Evolutionary conservation across 2,113 vertebrate species (phyloP).

Genomic region (Pseudorhombus dupliciocellatus): DNA sequence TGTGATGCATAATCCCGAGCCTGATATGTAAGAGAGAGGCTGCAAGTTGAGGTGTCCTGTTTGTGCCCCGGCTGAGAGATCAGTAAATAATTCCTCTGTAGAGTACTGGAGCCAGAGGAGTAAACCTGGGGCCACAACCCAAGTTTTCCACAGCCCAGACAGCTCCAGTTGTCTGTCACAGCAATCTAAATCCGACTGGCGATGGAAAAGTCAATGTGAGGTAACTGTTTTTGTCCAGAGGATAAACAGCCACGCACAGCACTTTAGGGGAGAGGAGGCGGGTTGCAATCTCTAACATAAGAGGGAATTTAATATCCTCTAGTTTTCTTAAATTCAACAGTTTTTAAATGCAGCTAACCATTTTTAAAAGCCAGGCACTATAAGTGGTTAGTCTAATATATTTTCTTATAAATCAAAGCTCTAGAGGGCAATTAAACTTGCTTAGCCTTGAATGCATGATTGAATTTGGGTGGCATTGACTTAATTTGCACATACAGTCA

Average conservation of each 20-base stretch:
- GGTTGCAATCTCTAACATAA: slow-evolving; percentile 34
- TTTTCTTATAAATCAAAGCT: background rate
- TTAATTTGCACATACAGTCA: background rate
- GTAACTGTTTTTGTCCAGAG: slow-evolving; percentile 62
- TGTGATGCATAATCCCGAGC: slow-evolving; percentile 10
- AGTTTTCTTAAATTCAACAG: background rate
- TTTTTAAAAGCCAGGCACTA: background rate
- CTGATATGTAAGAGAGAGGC: slow-evolving; percentile 9
- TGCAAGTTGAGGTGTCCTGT: slow-evolving; percentile 55
- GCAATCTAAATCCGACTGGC: slow-evolving; percentile 65
- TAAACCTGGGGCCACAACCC: slow-evolving; percentile 55
- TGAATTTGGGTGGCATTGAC: background rate
- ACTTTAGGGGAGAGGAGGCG: slow-evolving; percentile 42
- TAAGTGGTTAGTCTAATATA: background rate
- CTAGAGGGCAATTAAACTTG: background rate
- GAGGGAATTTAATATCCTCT: background rate
- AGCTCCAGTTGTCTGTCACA: slow-evolving; percentile 71
- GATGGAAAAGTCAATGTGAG: slow-evolving; percentile 39
- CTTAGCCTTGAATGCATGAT: background rate
- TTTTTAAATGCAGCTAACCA: background rate
- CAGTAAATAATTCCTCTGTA: slow-evolving; percentile 61
- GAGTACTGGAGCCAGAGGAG: slow-evolving; percentile 70
- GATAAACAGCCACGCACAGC: slow-evolving; percentile 64
- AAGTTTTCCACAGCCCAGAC: slow-evolving; percentile 74
- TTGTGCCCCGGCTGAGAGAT: slow-evolving; percentile 46